Base-by-base conservation (phyloP, 2,797 vertebrate species). In the Chromobotia macracanthus region DNA sequence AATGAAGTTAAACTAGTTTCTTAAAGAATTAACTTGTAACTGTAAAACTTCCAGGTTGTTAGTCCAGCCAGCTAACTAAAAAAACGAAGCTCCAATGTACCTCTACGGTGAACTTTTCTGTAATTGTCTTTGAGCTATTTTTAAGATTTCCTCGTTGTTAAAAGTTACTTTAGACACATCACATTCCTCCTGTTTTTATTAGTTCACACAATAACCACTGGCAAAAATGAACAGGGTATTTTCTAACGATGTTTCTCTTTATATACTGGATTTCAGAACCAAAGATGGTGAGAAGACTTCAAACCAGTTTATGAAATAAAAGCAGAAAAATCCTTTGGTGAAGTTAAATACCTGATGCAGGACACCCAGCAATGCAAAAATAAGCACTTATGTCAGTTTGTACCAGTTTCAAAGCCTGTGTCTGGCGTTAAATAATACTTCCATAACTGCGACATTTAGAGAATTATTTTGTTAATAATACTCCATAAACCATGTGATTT, bases 341-440 rank as follows among this genome's bases (percentile, higher is more conserved):
- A 56, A 44, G 23, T 56, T 55, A 65, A 51, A 79, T 69, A 72
- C 69, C 77, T 63, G 60, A 79, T 55, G 35, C 68, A 78, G 46
- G 67, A 63, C 13, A 71, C 53, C 19, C 44, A 63, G 67, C 28
- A 41, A 53, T n/a, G 44, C 48, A 50, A 64, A 19, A 35, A 58
- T 25, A 67, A 75, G 50, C 63, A 65, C 28, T 64, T 23, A 18
- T 15, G 50, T 44, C 21, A 58, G 8, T 67, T 46, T 67, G n/a
- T 67, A 25, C 10, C 53, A 2, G 63, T 15, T 55, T 75, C 60
- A 53, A 75, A 60, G 13, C 72, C 38, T 51, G 28, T 12, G 11
- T 25, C 25, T 18, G 25, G 11, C 50, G 25, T n/a, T 63, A 51
- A 64, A 50, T 51, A 8, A 35, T 21, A 35, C 60, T 64, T 46